Evolutionary conservation across 2,888 invertebrate genomes (phyloP), one percentile per base, ranked within the genome.

Genomic region (Ormyrus rosae): DNA sequence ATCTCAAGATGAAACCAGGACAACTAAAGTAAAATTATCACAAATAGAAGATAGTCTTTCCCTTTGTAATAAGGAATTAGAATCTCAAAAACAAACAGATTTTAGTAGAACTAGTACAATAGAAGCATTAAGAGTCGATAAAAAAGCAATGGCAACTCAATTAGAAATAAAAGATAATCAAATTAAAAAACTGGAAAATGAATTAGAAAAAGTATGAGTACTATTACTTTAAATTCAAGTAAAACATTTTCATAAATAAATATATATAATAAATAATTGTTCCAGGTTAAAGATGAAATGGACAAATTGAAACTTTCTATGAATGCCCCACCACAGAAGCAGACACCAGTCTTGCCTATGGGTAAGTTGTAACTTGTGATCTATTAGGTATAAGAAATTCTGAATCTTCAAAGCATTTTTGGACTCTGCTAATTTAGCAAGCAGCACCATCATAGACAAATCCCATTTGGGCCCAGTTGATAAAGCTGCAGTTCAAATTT

Each of bases 1-100:
- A 7, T 83, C 85, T 0, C 87, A 89, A 65, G 86, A 88, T 51
- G 88, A 89, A 46, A 71, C 86, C 3, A 87, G 86, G 11, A 84
- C 84, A 0, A 63, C 90, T 8, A 88, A 87, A 46, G 87, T 90
- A 6, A 86, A 86, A 64, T 78, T 88, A 10, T 88, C 89, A 4
- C 87, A 90, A 71, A 67, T 87, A 1, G 85, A 88, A 11, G 87
- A 89, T n/a, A 84, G 84, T n/a, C n/a, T 88, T 4, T 85, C 85
- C 4, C 85, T 86, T 6, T 91, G 90, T 70, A 89, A 86, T 69
- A 86, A 84, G 76, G 88, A 90, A 79, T 72, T 91, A 34, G 88
- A 90, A 48, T 90, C 89, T 0, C 81, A 88, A 65, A 88, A 85
- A 9, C 86, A 86, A 79, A 45, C 88, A 34, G 88, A 89, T 64